phyloP scores from a whole-genome alignment of 1,140 invertebrate species.

The Drosophila busckii region DNA sequence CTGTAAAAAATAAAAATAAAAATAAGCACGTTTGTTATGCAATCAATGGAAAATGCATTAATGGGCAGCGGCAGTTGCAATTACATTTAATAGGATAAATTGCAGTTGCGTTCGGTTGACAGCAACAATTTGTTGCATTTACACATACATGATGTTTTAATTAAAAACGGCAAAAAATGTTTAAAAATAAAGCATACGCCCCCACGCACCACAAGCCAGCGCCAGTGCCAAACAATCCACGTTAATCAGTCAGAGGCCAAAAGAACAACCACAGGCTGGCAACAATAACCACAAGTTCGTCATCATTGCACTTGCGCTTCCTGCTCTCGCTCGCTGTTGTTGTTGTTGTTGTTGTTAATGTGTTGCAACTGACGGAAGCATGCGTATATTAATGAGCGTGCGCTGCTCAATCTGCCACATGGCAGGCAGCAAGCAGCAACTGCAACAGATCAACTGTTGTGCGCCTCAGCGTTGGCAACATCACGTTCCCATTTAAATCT shows the following conservation, averaged over 20 bases:
- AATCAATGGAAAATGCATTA: no score
- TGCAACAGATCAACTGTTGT: slow-evolving; percentile 11
- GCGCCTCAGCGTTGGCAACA: not conserved
- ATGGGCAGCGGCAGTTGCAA: no score
- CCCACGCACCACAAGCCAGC: no score
- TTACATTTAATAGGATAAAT: no score
- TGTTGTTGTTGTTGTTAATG: slow-evolving; percentile 8
- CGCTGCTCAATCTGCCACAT: slow-evolving; percentile 51
- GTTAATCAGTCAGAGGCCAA: slow-evolving; percentile 26
- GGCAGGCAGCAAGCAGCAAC: slow-evolving; percentile 6
- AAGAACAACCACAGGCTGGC: slow-evolving; percentile 21
- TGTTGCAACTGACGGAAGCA: slow-evolving; percentile 12
- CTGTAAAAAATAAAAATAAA: no score
- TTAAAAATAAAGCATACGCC: not conserved
- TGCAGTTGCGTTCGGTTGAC: no score
- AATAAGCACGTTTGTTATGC: no score
- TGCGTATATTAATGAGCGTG: slow-evolving; percentile 65
- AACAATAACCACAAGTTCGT: slow-evolving; percentile 56
- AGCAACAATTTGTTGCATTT: slow-evolving; percentile 10
- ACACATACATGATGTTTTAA: slow-evolving; percentile 32
- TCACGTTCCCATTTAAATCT: slow-evolving; percentile 61
- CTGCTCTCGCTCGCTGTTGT: slow-evolving; percentile 10
- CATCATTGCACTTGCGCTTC: slow-evolving; percentile 31
- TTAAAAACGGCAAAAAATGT: slow-evolving; percentile 30
- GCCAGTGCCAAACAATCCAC: slow-evolving; percentile 8